phyloP scores from a whole-genome alignment of 2,113 vertebrate species.

The Lates calcarifer region DNA sequence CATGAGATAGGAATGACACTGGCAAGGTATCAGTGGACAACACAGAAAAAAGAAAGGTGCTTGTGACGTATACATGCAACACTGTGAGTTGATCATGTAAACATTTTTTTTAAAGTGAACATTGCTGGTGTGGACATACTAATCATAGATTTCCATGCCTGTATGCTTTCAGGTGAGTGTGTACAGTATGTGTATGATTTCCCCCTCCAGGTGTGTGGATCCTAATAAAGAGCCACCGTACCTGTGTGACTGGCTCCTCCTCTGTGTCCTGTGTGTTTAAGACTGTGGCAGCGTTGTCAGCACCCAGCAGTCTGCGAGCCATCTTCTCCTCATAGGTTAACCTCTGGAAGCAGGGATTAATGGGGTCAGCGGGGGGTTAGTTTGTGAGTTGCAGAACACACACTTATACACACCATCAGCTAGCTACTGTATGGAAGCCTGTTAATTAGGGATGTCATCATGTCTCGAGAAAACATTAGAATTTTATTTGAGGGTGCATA shows the following conservation, averaged over 20 bases:
- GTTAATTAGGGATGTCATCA: conserved; percentile 17
- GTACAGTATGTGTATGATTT: conserved; percentile 4
- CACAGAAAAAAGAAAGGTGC: conserved; percentile 13
- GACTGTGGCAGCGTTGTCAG: conserved; percentile 94
- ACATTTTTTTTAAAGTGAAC: no score
- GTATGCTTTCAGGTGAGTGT: conserved; percentile 23
- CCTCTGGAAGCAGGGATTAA: conserved; percentile 88
- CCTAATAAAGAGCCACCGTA: conserved; percentile 62
- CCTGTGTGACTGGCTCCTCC: conserved; percentile 91
- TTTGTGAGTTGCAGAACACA: conserved; percentile 73
- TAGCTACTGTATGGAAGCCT: conserved; percentile 17
- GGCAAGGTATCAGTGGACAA: conserved; percentile 9
- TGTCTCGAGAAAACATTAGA: not conserved
- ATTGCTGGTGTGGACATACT: no score
- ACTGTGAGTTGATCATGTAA: not conserved
- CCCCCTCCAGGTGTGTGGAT: conserved; percentile 39
- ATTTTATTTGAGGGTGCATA: not conserved
- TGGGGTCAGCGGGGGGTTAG: conserved; percentile 79
- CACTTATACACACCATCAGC: conserved; percentile 50
- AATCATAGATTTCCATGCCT: conserved; percentile 39
- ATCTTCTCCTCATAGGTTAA: conserved; percentile 99
- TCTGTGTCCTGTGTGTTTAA: conserved; percentile 92
- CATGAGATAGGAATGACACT: conserved; percentile 52
- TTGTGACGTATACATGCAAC: conserved; percentile 26
- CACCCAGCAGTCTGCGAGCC: conserved; percentile 96